phyloP scores from a whole-genome alignment of 2,113 vertebrate species.

The Corythornis vintsioides region DNA sequence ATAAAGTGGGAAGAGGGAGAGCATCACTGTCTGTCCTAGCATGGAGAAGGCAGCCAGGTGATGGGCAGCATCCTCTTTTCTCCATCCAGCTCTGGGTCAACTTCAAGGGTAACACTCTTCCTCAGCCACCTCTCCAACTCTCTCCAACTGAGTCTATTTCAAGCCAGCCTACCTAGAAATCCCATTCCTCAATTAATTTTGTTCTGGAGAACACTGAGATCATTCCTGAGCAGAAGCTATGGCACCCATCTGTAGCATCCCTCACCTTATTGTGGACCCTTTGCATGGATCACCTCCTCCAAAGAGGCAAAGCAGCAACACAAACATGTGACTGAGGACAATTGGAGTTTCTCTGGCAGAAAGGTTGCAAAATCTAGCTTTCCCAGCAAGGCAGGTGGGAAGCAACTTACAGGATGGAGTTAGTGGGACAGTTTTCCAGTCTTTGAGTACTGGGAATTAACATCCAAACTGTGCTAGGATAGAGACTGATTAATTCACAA shows the following conservation, averaged over 20 bases:
- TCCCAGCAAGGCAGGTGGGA: neutral
- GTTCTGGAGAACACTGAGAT: neutral
- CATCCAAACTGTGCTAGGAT: neutral
- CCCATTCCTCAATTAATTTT: neutral
- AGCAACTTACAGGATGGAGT: neutral
- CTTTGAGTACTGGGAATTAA: neutral
- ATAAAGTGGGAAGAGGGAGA: neutral
- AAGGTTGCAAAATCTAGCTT: neutral
- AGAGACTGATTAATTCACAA: neutral
- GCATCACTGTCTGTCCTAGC: neutral
- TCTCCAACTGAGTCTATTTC: neutral
- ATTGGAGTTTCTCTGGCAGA: neutral
- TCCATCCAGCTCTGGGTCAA: neutral
- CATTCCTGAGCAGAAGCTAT: neutral
- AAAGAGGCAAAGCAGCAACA: neutral
- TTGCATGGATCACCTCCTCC: neutral
- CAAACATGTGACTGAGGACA: rapidly evolving
- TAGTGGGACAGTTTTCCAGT: neutral
- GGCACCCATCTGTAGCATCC: neutral
- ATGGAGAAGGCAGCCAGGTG: neutral
- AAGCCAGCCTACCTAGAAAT: neutral
- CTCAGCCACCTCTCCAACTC: neutral
- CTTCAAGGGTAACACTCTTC: neutral
- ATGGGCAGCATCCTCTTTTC: neutral
- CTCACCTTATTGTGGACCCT: neutral